Conservation (phyloP, 2,797 vertebrate species). For the Lagocephalus sceleratus region DNA sequence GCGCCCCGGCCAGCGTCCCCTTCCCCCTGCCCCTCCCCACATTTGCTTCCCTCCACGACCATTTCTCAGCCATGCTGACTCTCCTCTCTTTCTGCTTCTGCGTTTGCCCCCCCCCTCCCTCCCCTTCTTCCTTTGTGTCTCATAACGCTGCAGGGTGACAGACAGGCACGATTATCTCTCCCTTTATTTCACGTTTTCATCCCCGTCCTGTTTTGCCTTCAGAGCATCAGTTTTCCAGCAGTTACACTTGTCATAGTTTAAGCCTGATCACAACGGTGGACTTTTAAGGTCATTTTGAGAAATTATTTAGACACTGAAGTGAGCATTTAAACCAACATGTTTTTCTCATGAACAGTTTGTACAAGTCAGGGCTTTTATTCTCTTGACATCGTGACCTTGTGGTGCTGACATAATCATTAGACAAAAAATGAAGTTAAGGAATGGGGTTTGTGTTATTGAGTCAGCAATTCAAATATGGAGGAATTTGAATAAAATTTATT, state of each 20-base stretch:
- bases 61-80: too few species aligned
- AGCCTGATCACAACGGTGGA: slow-evolving; percentile 20
- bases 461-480: neutral
- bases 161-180: slow-evolving; percentile 67
- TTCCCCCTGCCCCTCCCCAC: slow-evolving; percentile 13
- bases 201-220: slow-evolving; percentile 50
- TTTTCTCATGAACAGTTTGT: slow-evolving; percentile 9
- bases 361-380: slow-evolving; percentile 6
- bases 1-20: slow-evolving; percentile 68
- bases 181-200: slow-evolving; percentile 49
- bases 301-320: slow-evolving; percentile 7
- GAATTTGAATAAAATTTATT: neutral
- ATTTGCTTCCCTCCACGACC: slow-evolving; percentile 46
- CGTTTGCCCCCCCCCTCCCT: slow-evolving; percentile 34
- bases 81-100: slow-evolving; percentile 31
- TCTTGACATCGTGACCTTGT: slow-evolving; percentile 2
- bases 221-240: slow-evolving; percentile 29
- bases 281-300: slow-evolving; percentile 1
- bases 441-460: slow-evolving; percentile 9
- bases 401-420: slow-evolving; percentile 2
- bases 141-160: slow-evolving; percentile 63
- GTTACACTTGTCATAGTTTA: slow-evolving; percentile 38
- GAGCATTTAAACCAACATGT: slow-evolving; percentile 10
- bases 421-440: neutral
- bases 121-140: slow-evolving; percentile 27